Evolutionary conservation across 2,113 vertebrate genomes (phyloP), one percentile per base, ranked within the genome.

Genomic region (Saccopteryx leptura): DNA sequence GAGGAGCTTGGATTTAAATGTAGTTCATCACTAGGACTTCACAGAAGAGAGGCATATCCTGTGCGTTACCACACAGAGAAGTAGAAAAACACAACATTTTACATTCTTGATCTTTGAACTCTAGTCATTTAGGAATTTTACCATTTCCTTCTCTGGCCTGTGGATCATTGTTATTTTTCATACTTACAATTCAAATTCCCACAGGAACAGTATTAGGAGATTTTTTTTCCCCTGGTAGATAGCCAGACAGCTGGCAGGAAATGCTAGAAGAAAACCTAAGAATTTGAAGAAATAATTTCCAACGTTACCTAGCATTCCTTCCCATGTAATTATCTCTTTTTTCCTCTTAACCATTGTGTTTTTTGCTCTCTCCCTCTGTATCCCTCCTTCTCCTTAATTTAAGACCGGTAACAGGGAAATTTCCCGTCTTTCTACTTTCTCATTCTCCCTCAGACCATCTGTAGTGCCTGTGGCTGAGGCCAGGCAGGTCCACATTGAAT

Each of bases 221-320:
- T 31, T 95, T 95, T 95, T 66, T 96, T 95, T 96, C 79, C 72
- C 48, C 91, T 97, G 95, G 82, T 93, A 79, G 13, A 61, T 21
- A 85, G 90, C 85, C 96, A 97, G 90, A 91, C 88, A 95, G 95
- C 95, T 97, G 96, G 97, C 72, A 91, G 96, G 97, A 98, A 97
- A 97, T 87, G 88, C 68, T 97, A 80, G 90, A 90, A 92, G 78
- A 85, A 96, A 96, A 93, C 63, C 72, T 75, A 91, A 90, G 90
- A 88, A 95, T 93, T 39, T 92, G 92, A 95, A 97, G 81, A 94
- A 90, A 90, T 48, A 82, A 58, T 86, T 92, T 95, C 89, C 88
- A 69, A 82, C 90, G 72, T 82, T 60, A 92, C 72, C 85, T 95
- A 91, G 23, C 28, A 24, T 75, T 92, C 65, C 24, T 81, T 83